Evolutionary conservation across 2,888 invertebrate genomes (phyloP), one percentile per base, ranked within the genome.

Genomic region (Nemapogon koenigi): DNA sequence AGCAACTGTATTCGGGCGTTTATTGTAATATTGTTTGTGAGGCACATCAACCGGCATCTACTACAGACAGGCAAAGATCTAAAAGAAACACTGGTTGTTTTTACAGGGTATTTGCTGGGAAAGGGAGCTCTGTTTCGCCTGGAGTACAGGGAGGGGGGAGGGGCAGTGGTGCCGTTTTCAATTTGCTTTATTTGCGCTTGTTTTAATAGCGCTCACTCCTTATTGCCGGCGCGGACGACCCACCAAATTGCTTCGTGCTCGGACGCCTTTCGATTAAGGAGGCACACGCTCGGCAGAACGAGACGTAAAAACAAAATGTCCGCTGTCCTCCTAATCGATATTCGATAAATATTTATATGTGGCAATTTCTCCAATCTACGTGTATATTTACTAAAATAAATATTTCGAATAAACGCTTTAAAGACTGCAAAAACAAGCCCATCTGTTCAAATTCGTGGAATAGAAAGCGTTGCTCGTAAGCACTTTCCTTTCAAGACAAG

Each of bases 151-250:
- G 47, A 52, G 45, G 45, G 43, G 38, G 37, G 48, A 51, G 59
- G 59, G 55, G 61, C 51, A 53, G 49, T 57, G 62, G 67, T 67
- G 59, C 64, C 70, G 62, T 71, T 75, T 76, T 76, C 75, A 76
- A 76, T 76, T 75, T 75, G 70, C 68, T 73, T 71, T 76, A 73
- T 76, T 76, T 76, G 72, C 66, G 64, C 70, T 70, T 73, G 76
- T 75, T 76, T 78, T 75, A 76, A 76, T 76, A 73, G 76, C 68
- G 65, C 62, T 63, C 65, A 62, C 62, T 71, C 62, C 70, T 75
- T 75, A 73, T 76, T 75, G 72, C 65, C 59, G 56, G 60, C 59
- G 58, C 61, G 62, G 64, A 59, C 59, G 64, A 62, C 58, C 64
- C 62, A 55, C 70, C 71, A 72, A 75, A 76, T 75, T 76, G 72